Evolutionary conservation across 2,113 vertebrate genomes (phyloP).

Genomic region (Merops nubicus): DNA sequence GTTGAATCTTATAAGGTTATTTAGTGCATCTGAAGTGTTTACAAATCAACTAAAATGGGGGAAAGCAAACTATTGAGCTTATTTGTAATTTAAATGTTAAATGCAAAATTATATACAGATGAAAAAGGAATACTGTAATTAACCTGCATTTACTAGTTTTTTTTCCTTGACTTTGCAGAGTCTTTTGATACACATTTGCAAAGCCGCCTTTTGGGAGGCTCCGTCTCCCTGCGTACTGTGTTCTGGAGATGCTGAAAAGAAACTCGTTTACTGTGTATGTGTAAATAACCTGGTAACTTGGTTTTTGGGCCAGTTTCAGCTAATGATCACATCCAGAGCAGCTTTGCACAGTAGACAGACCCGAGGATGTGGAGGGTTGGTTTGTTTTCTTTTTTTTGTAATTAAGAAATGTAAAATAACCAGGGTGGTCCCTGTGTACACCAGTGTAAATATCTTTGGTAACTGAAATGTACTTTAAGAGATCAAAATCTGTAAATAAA

Average conservation of each 20-base stretch:
- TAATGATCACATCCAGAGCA: slow-evolving; percentile 71
- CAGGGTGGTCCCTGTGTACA: slow-evolving; percentile 84
- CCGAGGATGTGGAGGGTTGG: slow-evolving; percentile 56
- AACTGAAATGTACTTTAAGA: slow-evolving; percentile 89
- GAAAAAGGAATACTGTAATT: slow-evolving; percentile 79
- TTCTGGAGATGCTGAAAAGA: slow-evolving; percentile 76
- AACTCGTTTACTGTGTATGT: slow-evolving; percentile 83
- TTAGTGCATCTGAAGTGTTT: slow-evolving; percentile 80
- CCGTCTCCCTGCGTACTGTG: slow-evolving; percentile 68
- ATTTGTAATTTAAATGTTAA: slow-evolving; percentile 76
- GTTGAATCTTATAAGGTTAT: slow-evolving; percentile 71
- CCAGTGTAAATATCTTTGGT: slow-evolving; percentile 94
- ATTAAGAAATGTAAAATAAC: slow-evolving; percentile 85
- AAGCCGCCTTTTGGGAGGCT: slow-evolving; percentile 69
- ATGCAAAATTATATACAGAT: slow-evolving; percentile 71
- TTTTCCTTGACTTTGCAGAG: slow-evolving; percentile 76
- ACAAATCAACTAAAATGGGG: slow-evolving; percentile 75
- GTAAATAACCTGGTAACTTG: slow-evolving; percentile 83
- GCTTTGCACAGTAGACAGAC: slow-evolving; percentile 71
- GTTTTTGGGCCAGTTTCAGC: slow-evolving; percentile 69
- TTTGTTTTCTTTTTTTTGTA: slow-evolving; percentile 58
- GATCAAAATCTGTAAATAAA: slow-evolving; percentile 95
- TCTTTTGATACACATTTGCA: slow-evolving; percentile 75
- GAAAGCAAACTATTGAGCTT: slow-evolving; percentile 71
- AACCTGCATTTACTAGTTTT: slow-evolving; percentile 75